Base-by-base conservation (phyloP, 1,140 invertebrate species). In the Polypedilum vanderplanki region DNA sequence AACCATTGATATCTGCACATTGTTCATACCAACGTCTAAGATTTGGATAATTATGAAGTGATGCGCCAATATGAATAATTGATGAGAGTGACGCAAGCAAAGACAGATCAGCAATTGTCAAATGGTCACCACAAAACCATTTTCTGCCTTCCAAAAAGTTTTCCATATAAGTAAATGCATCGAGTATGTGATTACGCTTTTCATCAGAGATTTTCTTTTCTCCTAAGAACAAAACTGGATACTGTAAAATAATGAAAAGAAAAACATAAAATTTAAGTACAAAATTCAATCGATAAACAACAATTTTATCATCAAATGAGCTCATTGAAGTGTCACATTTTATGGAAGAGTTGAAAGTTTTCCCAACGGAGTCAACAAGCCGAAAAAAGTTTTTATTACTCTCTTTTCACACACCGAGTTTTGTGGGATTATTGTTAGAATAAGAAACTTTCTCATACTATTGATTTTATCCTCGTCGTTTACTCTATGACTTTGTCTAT, bases 71-170 rank as follows among this genome's bases (percentile, higher is more conserved):
- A 76, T 86, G 87, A 78, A 88, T 80, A 77, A 88, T 85, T 76
- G 83, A 83, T 8, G 83, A 84, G 40, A 87, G 77, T 41, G 86
- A 86, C 17, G 85, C 84, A 75, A 85, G 82, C 74, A 87, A 85
- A 10, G 84, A 82, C 76, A 86, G 86, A 80, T 90, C 90, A 70
- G 90, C 90, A 75, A 91, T 86, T 7, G 90, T 91, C 40, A 87
- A 78, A 22, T 85, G 78, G 15, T 88, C 82, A 9, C 87, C 88
- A 33, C 86, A 85, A n/a, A 87, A 85, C 84, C 86, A 90, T 76
- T 86, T 83, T 18, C 78, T 84, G 5, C 80, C 83, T 15, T 85
- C 83, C 12, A 90, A 78, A 78, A 87, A 88, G 15, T 78, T 79
- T 76, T 90, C 85, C 5, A 90, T 78, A 75, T 87, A 86, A 65